Evolutionary conservation across 1,140 invertebrate genomes (phyloP).

Genomic region (Diorhabda elongata): DNA sequence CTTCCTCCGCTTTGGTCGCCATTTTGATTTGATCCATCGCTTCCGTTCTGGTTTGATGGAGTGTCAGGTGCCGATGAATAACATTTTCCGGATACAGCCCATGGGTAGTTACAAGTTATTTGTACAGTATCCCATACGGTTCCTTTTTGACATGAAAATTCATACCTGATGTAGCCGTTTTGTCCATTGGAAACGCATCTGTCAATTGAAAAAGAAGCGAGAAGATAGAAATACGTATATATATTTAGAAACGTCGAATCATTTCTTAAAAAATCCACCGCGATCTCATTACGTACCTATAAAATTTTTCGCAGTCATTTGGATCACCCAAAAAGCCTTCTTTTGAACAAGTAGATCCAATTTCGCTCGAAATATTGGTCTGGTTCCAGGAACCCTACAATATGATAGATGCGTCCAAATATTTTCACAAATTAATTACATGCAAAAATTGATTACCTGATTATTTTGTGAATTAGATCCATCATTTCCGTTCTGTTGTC

Average conservation of each 20-base stretch:
- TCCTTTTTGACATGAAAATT: slow-evolving; percentile 59
- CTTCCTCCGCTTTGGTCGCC: background rate
- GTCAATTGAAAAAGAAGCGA: slow-evolving; percentile 29
- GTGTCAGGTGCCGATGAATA: background rate
- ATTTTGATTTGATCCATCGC: background rate
- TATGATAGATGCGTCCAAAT: too few relatives aligned
- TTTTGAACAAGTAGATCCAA: slow-evolving; percentile 22
- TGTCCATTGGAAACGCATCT: slow-evolving; percentile 58
- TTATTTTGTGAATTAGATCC: slow-evolving; percentile 2
- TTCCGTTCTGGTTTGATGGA: background rate
- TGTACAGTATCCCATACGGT: slow-evolving; percentile 60
- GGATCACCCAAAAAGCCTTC: slow-evolving; percentile 48
- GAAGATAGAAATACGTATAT: too few relatives aligned
- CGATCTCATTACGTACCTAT: slow-evolving; percentile 58
- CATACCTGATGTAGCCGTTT: slow-evolving; percentile 52
- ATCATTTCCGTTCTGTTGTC: slow-evolving; percentile 8
- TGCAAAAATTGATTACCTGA: background rate
- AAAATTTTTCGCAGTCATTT: slow-evolving; percentile 63
- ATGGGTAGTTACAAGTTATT: slow-evolving; percentile 58
- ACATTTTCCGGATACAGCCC: slow-evolving; percentile 39
- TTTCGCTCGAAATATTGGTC: slow-evolving; percentile 20
- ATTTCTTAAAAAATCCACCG: slow-evolving; percentile 44
- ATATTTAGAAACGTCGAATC: too few relatives aligned
- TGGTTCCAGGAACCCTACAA: background rate
- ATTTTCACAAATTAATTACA: too few relatives aligned